A percentile compares a stretch with the other conserved stretches of the same genome.
Conservation (phyloP, 2,888 invertebrate species). For the Drosophila cognata region DNA sequence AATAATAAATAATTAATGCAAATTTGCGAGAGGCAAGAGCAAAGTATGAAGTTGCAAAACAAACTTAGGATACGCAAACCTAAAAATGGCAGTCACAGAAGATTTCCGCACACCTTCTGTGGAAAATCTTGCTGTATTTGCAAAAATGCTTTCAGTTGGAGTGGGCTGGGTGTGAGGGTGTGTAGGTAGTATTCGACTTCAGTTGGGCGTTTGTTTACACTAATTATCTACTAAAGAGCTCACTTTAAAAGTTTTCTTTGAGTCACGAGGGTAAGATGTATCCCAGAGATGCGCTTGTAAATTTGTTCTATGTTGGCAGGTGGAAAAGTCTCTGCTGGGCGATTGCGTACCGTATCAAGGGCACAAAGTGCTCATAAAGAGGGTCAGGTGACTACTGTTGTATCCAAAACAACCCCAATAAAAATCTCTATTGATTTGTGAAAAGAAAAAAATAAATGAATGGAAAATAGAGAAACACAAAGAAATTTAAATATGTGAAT, state of each 20-base stretch:
- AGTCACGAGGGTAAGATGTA: neutral
- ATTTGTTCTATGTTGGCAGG: neutral
- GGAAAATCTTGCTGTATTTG: slow-evolving; percentile 48
- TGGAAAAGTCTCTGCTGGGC: neutral
- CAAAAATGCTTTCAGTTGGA: slow-evolving; percentile 43
- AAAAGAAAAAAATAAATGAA: neutral
- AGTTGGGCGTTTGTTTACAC: slow-evolving; percentile 10
- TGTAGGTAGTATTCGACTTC: neutral
- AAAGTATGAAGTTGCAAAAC: slow-evolving; percentile 14
- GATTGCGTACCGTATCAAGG: neutral
- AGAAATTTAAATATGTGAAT: slow-evolving; percentile 55
- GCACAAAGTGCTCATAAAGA: neutral
- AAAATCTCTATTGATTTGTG: slow-evolving; percentile 22
- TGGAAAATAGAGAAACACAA: neutral
- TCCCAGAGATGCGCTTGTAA: neutral
- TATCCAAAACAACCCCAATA: neutral
- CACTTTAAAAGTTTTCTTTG: slow-evolving; percentile 10
- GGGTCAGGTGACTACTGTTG: neutral
- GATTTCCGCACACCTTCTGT: slow-evolving; percentile 34
- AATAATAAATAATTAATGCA: slow-evolving; percentile 42
- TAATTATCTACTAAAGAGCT: slow-evolving; percentile 24
- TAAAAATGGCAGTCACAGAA: slow-evolving; percentile 15
- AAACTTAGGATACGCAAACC: slow-evolving; percentile 11
- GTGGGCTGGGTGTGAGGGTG: too few species aligned
- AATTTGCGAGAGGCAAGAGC: slow-evolving; percentile 4